Evolutionary conservation across 2,797 vertebrate genomes (phyloP).

Genomic region (Melanotaenia maccullochi): DNA sequence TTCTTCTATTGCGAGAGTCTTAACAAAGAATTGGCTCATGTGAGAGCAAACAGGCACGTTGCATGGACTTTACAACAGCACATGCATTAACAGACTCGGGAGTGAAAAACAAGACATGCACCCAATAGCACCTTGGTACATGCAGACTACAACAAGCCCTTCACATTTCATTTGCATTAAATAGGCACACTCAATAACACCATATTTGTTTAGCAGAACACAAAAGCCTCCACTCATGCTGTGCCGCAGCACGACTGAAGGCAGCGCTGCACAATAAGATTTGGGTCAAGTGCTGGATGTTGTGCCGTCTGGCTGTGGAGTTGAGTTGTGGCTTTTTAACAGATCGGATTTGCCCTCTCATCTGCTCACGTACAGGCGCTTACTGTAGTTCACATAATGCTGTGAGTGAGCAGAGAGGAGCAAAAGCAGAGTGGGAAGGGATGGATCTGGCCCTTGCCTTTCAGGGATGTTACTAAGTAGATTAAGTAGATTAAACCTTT

Average conservation of each 20-base stretch:
- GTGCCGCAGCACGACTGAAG: conserved; percentile 27
- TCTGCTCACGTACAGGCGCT: conserved; percentile 54
- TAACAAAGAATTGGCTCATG: conserved; percentile 25
- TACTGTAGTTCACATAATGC: conserved; percentile 46
- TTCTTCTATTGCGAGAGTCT: conserved; percentile 41
- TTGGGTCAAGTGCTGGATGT: conserved; percentile 67
- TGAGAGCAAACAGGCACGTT: conserved; percentile 23
- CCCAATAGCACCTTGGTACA: conserved; percentile 23
- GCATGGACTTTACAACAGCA: conserved; percentile 23
- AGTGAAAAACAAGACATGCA: conserved; percentile 20
- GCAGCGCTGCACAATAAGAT: conserved; percentile 49
- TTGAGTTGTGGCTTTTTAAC: conserved; percentile 69
- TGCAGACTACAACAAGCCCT: conserved; percentile 17
- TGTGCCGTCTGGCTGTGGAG: conserved; percentile 41
- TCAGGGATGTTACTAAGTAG: conserved; percentile 23
- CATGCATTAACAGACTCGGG: conserved; percentile 26
- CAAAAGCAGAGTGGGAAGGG: conserved; percentile 21
- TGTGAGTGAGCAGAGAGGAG: conserved; percentile 35
- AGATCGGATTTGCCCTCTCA: conserved; percentile 71
- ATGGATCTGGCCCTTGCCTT: conserved; percentile 25
- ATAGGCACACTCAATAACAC: conserved; percentile 11
- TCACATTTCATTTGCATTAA: conserved; percentile 4
- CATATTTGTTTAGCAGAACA: conserved; percentile 26
- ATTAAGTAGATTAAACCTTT: neutral
- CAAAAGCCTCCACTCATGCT: conserved; percentile 26